Evolutionary conservation across 23 tunicate species (phyloP).

Genomic region (Ciona savignyi): DNA sequence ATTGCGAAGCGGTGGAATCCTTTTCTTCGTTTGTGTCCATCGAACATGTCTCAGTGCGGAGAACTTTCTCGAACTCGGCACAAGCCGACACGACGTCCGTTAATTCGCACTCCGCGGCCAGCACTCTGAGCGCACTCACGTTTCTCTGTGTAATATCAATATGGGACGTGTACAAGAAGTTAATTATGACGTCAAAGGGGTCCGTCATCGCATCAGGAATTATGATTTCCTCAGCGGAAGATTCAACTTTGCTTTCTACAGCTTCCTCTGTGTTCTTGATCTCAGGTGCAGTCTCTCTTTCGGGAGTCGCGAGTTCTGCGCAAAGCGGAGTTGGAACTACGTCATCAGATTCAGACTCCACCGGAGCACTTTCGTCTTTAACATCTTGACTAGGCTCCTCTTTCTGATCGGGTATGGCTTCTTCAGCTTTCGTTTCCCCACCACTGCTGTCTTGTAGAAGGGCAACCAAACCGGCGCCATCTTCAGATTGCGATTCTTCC

Average conservation of each 20-base stretch:
- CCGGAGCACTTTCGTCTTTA: background rate
- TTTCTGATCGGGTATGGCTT: background rate
- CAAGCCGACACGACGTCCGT: constrained; percentile 73
- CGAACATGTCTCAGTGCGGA: constrained; percentile 24
- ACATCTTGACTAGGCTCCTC: background rate
- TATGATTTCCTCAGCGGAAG: background rate
- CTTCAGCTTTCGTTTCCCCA: background rate
- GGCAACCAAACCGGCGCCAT: constrained; percentile 15
- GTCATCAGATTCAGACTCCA: constrained; percentile 2
- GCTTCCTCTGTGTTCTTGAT: background rate
- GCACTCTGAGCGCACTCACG: constrained; percentile 28
- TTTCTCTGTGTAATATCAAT: constrained; percentile 65
- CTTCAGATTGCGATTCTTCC: too few species aligned
- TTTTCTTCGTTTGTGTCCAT: constrained; percentile 36
- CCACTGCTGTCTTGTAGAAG: background rate
- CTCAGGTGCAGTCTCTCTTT: background rate
- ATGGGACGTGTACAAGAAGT: constrained; percentile 76
- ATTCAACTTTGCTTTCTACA: background rate
- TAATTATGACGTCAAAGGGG: constrained; percentile 40
- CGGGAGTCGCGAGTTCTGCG: background rate
- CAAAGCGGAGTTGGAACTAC: constrained; percentile 4
- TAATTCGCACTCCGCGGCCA: constrained; percentile 55
- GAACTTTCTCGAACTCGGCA: constrained; percentile 53
- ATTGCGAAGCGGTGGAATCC: constrained; percentile 37
- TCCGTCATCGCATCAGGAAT: constrained; percentile 12